Evolutionary conservation across 92 coral and sea anemone species (phyloP), one percentile per base, ranked within the genome.

Genomic region (Isaurus tuberculatus): DNA sequence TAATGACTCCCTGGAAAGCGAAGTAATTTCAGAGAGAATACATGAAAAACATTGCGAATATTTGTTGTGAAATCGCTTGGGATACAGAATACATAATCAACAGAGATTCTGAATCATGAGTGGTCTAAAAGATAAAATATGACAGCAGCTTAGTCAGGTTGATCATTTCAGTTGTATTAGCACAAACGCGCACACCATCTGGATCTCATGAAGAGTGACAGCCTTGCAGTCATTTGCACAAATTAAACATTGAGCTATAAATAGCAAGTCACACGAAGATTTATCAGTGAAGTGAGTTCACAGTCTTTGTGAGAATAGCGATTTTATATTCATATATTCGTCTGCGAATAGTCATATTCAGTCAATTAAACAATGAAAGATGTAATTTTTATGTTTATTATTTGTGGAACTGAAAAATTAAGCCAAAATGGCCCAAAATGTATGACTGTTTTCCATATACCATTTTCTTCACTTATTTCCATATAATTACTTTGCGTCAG

Each of bases 51-150:
- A 77, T 77, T 32, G 70, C 82, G 64, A 77, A 64, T 77, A 77
- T 77, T 77, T 77, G 82, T 77, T 77, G 68, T 77, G 69, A 77
- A 57, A 77, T 77, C 82, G 82, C 82, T 77, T 58, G 82, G 82
- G 82, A 58, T 40, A 77, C 82, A 33, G 82, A 77, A 77, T 77
- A 57, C 51, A 55, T 77, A 77, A 77, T 77, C 33, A 77, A 31
- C 55, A 77, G n/a, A 34, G 82, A 29, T 60, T 77, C 82, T 77
- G 48, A 57, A 31, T 36, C 36, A 48, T 77, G 82, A 77, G 32
- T 77, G 82, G 82, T 57, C 82, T 19, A 27, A 31, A 42, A 60
- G 82, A 77, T 77, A 77, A 77, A 63, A 77, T 77, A 77, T 77
- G 82, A 65, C 82, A 77, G 58, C 70, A 34, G 55, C 70, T 20